Conservation (phyloP, 2,888 invertebrate species). For the Prosapia bicincta region DNA sequence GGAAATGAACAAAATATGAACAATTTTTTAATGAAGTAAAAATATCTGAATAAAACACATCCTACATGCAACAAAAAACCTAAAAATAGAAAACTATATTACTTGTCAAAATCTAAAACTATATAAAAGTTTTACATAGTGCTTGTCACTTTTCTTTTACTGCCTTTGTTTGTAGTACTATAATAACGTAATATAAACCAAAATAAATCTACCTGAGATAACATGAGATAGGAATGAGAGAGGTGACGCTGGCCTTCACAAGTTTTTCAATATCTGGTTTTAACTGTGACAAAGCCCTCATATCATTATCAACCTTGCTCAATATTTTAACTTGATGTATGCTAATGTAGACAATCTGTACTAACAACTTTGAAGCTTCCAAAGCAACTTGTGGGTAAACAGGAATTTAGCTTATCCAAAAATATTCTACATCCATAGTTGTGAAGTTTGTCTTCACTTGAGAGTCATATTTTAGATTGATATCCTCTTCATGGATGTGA, state of each 20-base stretch:
- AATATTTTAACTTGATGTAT: constrained; percentile 24
- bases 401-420: constrained; percentile 23
- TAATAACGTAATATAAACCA: too few relatives aligned
- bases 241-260: constrained; percentile 4
- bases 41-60: too few relatives aligned
- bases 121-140: not conserved
- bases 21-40: too few relatives aligned
- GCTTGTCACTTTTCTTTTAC: too few relatives aligned
- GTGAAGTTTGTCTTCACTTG: not conserved
- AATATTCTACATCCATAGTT: constrained; percentile 7
- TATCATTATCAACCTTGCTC: constrained; percentile 22
- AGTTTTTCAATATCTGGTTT: constrained; percentile 3
- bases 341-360: constrained; percentile 20
- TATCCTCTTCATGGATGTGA: not conserved
- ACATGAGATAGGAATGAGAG: constrained; percentile 5
- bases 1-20: too few relatives aligned
- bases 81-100: not conserved
- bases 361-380: constrained; percentile 19
- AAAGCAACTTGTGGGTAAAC: constrained; percentile 25
- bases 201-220: too few relatives aligned
- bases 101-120: not conserved
- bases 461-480: constrained; percentile 6
- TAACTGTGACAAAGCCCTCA: constrained; percentile 14
- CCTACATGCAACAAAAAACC: too few relatives aligned
- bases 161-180: too few relatives aligned